Evolutionary conservation across 2,113 vertebrate genomes (phyloP).

Genomic region (Gorsachius goisagi): DNA sequence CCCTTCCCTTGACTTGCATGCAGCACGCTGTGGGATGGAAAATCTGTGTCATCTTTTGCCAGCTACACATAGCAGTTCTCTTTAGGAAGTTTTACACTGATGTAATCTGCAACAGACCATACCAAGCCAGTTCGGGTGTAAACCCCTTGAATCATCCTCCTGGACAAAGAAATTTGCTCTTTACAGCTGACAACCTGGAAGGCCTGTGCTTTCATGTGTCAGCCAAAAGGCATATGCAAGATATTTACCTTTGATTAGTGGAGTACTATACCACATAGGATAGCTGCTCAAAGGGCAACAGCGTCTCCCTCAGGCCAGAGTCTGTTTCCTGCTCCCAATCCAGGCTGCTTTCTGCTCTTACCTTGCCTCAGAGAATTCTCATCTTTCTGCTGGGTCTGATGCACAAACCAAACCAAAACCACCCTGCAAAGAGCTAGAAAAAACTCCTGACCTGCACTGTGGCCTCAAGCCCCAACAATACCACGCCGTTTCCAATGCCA

Average conservation of each 20-base stretch:
- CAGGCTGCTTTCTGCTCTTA: neutral
- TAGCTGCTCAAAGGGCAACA: neutral
- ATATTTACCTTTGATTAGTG: neutral
- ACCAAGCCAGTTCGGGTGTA: neutral
- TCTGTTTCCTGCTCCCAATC: neutral
- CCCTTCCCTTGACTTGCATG: neutral
- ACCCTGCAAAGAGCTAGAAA: neutral
- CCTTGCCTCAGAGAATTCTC: neutral
- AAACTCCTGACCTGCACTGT: neutral
- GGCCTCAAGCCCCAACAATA: neutral
- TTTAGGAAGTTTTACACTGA: neutral
- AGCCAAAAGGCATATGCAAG: neutral
- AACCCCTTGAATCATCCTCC: neutral
- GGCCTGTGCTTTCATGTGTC: neutral
- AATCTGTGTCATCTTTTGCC: neutral
- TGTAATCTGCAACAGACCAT: neutral
- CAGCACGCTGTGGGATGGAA: neutral
- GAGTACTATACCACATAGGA: neutral
- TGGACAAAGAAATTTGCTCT: neutral
- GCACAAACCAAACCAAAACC: neutral
- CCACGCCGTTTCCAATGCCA: accelerated
- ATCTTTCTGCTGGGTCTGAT: neutral
- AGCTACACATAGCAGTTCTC: neutral
- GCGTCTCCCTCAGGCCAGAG: neutral
- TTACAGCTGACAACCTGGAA: neutral